Base-by-base conservation (phyloP, 1,140 invertebrate species). In the Drosophila suzukii region DNA sequence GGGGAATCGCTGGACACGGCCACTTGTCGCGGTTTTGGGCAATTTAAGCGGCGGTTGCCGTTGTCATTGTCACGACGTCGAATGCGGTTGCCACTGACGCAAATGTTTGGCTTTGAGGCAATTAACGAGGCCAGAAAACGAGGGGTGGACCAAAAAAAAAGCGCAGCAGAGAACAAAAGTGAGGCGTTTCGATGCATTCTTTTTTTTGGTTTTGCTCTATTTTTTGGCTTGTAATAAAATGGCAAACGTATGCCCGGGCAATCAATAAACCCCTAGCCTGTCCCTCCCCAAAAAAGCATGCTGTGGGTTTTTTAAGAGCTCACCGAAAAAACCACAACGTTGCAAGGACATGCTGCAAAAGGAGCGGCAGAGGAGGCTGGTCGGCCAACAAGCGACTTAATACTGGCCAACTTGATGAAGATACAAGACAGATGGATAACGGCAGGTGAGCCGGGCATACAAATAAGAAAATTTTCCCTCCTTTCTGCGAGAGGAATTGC, bases 61-160 rank as follows among this genome's bases (percentile, higher is more conserved):
- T 88, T 88, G 83, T 86, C 83, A 74, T 88, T 67, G 75, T 81
- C 82, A 82, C 78, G 68, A 78, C 68, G 74, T 81, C 78, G 77
- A 55, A 60, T 86, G 82, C 59, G 82, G 82, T 86, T 65, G 66
- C 41, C 61, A 41, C 76, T 74, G 84, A 84, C 80, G 85, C 84
- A 84, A 89, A 89, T 88, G 84, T 89, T 88, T 88, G 84, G 84
- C 86, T 89, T 89, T 88, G 67, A 74, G 80, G 84, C 84, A 89
- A 89, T 89, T 89, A 89, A 89, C 84, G 76, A 80, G 73, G 72
- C 63, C 71, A 66, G 71, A 86, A 75, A 68, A 75, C 53, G 61
- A 30, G n/a, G 15, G 32, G 50, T 6, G 50, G 15, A 12, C 5
- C 4, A 17, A 4, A 27, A 58, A 79, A 63, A 44, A 50, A 38